Evolutionary conservation across 1,140 invertebrate genomes (phyloP).

Genomic region (Notospermus geniculatus): DNA sequence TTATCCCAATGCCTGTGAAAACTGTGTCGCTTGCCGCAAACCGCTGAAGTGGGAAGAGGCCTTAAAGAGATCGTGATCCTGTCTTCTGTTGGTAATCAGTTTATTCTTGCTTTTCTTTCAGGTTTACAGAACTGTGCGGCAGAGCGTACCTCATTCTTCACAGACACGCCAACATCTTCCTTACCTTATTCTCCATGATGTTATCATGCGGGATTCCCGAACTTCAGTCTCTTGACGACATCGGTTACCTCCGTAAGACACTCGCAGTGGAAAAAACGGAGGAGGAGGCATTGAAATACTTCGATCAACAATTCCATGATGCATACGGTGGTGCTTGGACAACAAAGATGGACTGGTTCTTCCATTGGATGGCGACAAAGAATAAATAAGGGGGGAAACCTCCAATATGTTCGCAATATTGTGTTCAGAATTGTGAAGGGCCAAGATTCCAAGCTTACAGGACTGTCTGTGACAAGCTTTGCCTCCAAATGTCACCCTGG

Average conservation of each 20-base stretch:
- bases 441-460: no score
- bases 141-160: conserved; percentile 87
- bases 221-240: conserved; percentile 82
- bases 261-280: conserved; percentile 78
- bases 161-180: conserved; percentile 86
- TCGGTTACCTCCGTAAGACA: conserved; percentile 86
- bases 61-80: no score
- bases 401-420: no score
- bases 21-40: no score
- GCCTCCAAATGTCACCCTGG: no score
- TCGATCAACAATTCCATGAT: conserved; percentile 85
- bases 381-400: no score
- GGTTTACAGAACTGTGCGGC: conserved; percentile 81
- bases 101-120: conserved; percentile 33
- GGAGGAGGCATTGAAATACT: conserved; percentile 82
- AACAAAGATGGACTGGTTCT: conserved; percentile 93
- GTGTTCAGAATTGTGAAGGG: no score
- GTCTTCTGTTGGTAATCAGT: no score
- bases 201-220: conserved; percentile 96
- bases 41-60: no score
- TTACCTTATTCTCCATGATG: conserved; percentile 98
- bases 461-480: no score
- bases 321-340: conserved; percentile 92
- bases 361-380: conserved; percentile 61
- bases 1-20: no score